These are phyloP conservation scores for Drosophila sp. DNA, from an alignment of 1,140 invertebrate genomes.

Conservation along the genomic window DNA sequence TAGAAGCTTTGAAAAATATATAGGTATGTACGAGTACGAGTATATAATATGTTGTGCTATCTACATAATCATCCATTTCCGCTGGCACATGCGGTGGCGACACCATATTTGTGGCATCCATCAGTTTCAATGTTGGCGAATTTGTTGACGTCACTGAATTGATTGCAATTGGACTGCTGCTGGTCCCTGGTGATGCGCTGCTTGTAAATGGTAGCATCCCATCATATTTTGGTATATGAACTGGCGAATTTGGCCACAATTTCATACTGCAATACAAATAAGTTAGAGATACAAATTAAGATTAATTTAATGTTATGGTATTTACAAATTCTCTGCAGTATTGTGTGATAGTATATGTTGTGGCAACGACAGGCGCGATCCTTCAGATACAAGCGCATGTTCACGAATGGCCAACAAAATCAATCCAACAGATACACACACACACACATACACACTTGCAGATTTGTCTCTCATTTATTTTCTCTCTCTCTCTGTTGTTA, in stretches of 20 bases:
- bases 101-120: slow-evolving; percentile 83
- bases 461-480: background rate
- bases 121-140: slow-evolving; percentile 81
- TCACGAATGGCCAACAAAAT: slow-evolving; percentile 53
- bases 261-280: slow-evolving; percentile 72
- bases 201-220: slow-evolving; percentile 77
- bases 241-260: slow-evolving; percentile 83
- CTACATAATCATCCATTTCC: slow-evolving; percentile 80
- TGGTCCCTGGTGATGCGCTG: slow-evolving; percentile 69
- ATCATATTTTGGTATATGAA: slow-evolving; percentile 84
- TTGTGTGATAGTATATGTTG: slow-evolving; percentile 20
- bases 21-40: too few relatives aligned
- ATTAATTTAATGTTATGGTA: background rate
- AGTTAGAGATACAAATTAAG: background rate
- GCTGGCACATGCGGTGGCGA: slow-evolving; percentile 75
- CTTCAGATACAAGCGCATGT: slow-evolving; percentile 76
- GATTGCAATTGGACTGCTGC: slow-evolving; percentile 81
- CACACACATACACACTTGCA: background rate
- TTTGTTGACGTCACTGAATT: slow-evolving; percentile 84
- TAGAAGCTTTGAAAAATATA: background rate
- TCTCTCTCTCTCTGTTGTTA: slow-evolving; percentile 15
- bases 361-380: slow-evolving; percentile 55
- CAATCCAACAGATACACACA: slow-evolving; percentile 33
- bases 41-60: background rate
- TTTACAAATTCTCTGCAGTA: slow-evolving; percentile 63